Conservation (phyloP, 2,113 vertebrate genomes). For the Aptenodytes forsteri region DNA sequence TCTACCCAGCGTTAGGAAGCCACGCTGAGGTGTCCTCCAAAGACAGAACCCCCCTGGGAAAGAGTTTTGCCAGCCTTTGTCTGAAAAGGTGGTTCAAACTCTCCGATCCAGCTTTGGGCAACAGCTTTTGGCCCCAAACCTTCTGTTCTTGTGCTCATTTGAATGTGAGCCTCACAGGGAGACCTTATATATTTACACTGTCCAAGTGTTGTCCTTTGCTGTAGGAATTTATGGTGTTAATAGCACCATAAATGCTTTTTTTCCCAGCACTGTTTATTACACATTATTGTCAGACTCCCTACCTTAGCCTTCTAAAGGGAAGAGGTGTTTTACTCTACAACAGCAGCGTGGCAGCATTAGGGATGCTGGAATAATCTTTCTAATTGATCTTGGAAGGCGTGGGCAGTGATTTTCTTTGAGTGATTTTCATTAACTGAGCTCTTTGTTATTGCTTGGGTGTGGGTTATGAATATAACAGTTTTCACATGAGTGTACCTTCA, state of each 20-base stretch:
- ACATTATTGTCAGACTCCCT: neutral
- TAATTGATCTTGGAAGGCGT: slow-evolving; percentile 36
- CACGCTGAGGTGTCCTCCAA: neutral
- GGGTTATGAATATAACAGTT: neutral
- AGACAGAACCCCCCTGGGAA: neutral
- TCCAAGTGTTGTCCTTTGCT: neutral
- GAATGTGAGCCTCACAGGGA: neutral
- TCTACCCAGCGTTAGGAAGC: neutral
- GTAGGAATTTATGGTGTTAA: neutral
- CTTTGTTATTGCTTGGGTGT: slow-evolving; percentile 40
- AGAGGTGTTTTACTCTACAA: neutral
- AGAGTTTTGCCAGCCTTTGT: neutral
- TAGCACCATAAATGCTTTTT: neutral
- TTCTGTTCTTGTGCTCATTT: neutral
- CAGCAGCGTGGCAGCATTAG: neutral
- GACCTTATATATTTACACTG: neutral
- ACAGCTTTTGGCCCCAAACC: neutral
- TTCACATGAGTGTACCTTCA: slow-evolving; percentile 34
- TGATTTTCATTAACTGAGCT: slow-evolving; percentile 54
- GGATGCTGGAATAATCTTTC: slow-evolving; percentile 43
- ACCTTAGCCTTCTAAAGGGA: neutral
- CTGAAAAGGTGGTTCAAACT: neutral
- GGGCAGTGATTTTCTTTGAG: slow-evolving; percentile 27
- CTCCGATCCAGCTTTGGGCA: neutral
- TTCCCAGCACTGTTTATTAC: neutral